These are phyloP conservation scores for Dicaeum eximium DNA, from an alignment of 2,113 vertebrate genomes.

Conservation along the genomic window DNA sequence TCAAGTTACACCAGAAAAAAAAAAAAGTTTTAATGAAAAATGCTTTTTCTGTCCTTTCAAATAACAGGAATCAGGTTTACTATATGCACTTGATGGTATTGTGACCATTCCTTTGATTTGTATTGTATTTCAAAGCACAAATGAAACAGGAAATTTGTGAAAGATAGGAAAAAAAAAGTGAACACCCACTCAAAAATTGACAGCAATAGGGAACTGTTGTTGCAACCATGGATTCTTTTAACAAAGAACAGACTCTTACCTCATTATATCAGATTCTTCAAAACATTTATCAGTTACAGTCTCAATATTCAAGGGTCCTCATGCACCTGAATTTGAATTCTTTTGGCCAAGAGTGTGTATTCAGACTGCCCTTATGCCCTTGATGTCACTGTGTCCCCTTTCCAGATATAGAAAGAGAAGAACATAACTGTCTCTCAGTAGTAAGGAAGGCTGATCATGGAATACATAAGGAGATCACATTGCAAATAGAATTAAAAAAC, in stretches of 20 bases:
- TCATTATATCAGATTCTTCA: not conserved
- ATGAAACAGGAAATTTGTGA: not conserved
- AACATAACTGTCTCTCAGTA: slow-evolving; percentile 51
- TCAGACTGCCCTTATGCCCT: slow-evolving; percentile 50
- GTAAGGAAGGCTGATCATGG: slow-evolving; percentile 8
- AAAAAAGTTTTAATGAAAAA: not conserved
- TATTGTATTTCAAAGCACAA: not conserved
- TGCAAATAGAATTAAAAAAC: not conserved
- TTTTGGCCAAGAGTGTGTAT: slow-evolving; percentile 40
- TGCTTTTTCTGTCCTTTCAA: not conserved
- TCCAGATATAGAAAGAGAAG: slow-evolving; percentile 61
- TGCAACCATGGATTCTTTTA: not conserved
- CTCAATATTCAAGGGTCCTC: slow-evolving; percentile 38
- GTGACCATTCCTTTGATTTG: not conserved
- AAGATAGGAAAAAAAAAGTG: not conserved
- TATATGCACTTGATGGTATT: not conserved
- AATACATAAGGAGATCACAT: slow-evolving; percentile 29
- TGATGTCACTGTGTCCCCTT: slow-evolving; percentile 47
- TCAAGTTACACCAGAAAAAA: not conserved
- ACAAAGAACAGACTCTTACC: slow-evolving; percentile 39
- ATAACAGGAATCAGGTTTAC: not conserved
- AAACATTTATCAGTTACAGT: slow-evolving; percentile 4
- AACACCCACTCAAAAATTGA: not conserved
- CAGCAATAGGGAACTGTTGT: not conserved
- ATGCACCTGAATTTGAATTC: slow-evolving; percentile 42